Evolutionary conservation across 92 coral and sea anemone genomes (phyloP).

Genomic region (Pocillopora grandis): DNA sequence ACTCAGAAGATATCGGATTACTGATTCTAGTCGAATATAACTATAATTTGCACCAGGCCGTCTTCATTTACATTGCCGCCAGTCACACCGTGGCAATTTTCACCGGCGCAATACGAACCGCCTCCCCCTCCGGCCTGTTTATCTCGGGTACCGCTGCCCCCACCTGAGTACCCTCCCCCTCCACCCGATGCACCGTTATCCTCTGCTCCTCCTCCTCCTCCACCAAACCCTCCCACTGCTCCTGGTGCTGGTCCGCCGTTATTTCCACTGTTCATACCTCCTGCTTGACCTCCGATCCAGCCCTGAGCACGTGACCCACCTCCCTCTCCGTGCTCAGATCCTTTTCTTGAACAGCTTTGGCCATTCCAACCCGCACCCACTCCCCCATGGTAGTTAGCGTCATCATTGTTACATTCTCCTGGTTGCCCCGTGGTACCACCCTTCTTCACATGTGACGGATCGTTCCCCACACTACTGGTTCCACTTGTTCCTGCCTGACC

Average conservation of each 20-base stretch:
- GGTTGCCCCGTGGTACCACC: slow-evolving; percentile 75
- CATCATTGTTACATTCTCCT: slow-evolving; percentile 52
- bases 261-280: slow-evolving; percentile 66
- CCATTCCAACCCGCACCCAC: slow-evolving; percentile 80
- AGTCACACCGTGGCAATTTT: slow-evolving; percentile 45
- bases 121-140: slow-evolving; percentile 81
- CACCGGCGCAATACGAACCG: slow-evolving; percentile 61
- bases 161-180: slow-evolving; percentile 81
- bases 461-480: slow-evolving; percentile 49
- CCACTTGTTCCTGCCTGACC: slow-evolving; percentile 65
- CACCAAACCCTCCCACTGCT: slow-evolving; percentile 83
- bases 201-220: slow-evolving; percentile 73
- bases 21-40: background rate
- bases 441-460: background rate
- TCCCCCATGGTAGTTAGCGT: slow-evolving; percentile 63
- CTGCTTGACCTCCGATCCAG: slow-evolving; percentile 79
- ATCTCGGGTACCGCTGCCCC: slow-evolving; percentile 62
- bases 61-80: slow-evolving; percentile 54
- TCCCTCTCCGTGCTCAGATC: slow-evolving; percentile 44
- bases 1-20: slow-evolving; percentile 15
- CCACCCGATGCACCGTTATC: slow-evolving; percentile 82
- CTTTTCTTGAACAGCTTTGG: slow-evolving; percentile 55
- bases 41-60: slow-evolving; percentile 51
- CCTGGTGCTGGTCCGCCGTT: slow-evolving; percentile 82
- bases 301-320: slow-evolving; percentile 69